These are phyloP conservation scores for Ursus arctos DNA, from an alignment of 2,113 vertebrate genomes.

Conservation along the genomic window DNA sequence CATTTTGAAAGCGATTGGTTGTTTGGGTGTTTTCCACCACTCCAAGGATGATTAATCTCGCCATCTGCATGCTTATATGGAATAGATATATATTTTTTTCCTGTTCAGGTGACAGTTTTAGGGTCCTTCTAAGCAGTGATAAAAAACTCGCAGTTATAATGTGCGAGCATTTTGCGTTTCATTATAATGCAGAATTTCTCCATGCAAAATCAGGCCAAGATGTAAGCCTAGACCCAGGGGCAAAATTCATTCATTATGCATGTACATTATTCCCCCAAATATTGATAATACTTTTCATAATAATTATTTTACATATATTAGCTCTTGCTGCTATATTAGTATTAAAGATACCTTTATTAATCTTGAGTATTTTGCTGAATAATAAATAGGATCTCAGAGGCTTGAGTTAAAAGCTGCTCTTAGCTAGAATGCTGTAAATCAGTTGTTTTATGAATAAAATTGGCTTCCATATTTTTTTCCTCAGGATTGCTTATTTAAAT, in stretches of 20 bases:
- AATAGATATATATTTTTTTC: slow-evolving; percentile 80
- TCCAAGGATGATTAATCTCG: slow-evolving; percentile 77
- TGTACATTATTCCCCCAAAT: slow-evolving; percentile 94
- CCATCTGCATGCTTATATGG: slow-evolving; percentile 60
- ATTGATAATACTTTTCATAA: slow-evolving; percentile 95
- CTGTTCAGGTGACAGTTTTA: slow-evolving; percentile 88
- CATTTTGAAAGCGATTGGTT: slow-evolving; percentile 73
- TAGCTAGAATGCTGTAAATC: slow-evolving; percentile 77
- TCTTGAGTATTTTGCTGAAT: slow-evolving; percentile 87
- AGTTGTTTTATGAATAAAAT: slow-evolving; percentile 78
- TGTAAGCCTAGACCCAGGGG: slow-evolving; percentile 92
- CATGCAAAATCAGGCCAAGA: slow-evolving; percentile 91
- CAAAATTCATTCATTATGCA: slow-evolving; percentile 95
- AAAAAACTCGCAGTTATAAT: slow-evolving; percentile 87
- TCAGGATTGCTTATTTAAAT: slow-evolving; percentile 83
- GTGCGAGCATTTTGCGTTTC: slow-evolving; percentile 93
- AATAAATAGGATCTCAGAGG: slow-evolving; percentile 84
- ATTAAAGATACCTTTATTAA: slow-evolving; percentile 94
- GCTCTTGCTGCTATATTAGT: slow-evolving; percentile 91
- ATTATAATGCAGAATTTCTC: slow-evolving; percentile 89
- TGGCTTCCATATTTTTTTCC: slow-evolving; percentile 81
- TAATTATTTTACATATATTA: slow-evolving; percentile 95
- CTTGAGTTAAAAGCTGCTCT: slow-evolving; percentile 79
- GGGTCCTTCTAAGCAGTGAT: slow-evolving; percentile 86
- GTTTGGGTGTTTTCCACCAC: slow-evolving; percentile 66